Percentiles rank a stretch among this genome's conserved stretches.
These are phyloP conservation scores for Coptotermes formosanus DNA, from an alignment of 1,140 invertebrate genomes.

Conservation along the genomic window DNA sequence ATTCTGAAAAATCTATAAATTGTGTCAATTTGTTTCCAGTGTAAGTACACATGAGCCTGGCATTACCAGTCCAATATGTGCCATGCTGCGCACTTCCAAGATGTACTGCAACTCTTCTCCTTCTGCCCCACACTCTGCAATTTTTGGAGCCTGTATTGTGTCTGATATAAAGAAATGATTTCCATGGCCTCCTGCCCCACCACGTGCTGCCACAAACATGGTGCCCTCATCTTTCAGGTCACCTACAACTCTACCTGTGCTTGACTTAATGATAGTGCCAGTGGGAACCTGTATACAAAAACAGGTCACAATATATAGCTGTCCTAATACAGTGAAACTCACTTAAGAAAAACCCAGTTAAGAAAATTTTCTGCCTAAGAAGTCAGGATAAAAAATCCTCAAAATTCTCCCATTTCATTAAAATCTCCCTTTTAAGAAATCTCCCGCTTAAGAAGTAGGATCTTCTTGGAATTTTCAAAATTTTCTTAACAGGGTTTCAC, in stretches of 20 bases:
- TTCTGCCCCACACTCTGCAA: slow-evolving; percentile 83
- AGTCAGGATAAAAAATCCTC: too few relatives aligned
- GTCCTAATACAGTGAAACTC: too few relatives aligned
- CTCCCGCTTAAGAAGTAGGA: too few relatives aligned
- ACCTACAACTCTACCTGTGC: slow-evolving; percentile 62
- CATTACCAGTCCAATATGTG: slow-evolving; percentile 84
- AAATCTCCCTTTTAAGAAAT: too few relatives aligned
- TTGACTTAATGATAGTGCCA: slow-evolving; percentile 79
- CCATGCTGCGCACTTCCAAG: slow-evolving; percentile 89
- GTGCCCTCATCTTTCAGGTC: slow-evolving; percentile 68
- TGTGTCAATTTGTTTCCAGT: neutral
- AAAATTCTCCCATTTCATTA: too few relatives aligned
- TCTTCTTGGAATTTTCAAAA: too few relatives aligned
- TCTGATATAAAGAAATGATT: slow-evolving; percentile 89
- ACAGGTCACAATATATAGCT: too few relatives aligned
- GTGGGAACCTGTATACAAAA: slow-evolving; percentile 67
- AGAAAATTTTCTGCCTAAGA: too few relatives aligned
- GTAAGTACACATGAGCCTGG: neutral
- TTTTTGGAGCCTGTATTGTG: slow-evolving; percentile 75
- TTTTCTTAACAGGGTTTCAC: too few relatives aligned
- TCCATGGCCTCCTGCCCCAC: slow-evolving; percentile 92
- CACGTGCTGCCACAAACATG: slow-evolving; percentile 90
- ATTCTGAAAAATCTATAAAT: too few relatives aligned
- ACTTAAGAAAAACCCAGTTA: too few relatives aligned
- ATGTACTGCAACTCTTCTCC: slow-evolving; percentile 75